Base-by-base conservation (phyloP, 2,888 invertebrate genomes). In the Oeneis ivallda region DNA sequence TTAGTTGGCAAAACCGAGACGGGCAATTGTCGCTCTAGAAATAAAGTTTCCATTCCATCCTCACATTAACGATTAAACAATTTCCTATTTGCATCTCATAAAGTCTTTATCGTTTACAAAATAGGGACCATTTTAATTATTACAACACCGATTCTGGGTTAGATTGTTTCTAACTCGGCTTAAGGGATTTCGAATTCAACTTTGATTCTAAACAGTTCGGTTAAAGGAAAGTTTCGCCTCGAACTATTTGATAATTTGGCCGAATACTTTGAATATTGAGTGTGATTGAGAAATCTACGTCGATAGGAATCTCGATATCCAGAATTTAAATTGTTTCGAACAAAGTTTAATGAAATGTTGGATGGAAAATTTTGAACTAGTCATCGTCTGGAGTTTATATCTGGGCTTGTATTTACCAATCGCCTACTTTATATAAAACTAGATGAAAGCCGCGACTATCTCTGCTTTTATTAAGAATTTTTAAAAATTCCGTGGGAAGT, bases 111-210 rank as follows among this genome's bases (percentile, higher is more conserved):
- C 34, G 13, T 3, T 2, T 15, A 15, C 11, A 47, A 34, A 34
- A 43, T 37, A 64, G 59, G 45, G 45, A 7, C 41, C 13, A 15
- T 52, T 61, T 50, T 41, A 15, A 39, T 52, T 26, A 19, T 41
- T 37, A 10, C 8, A 26, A 41, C 19, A 10, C 13, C 39, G n/a
- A 39, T 52, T 50, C 32, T 9, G 17, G 26, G n/a, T 53, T 69
- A 65, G 62, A 66, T 67, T 64, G 81, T 83, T 81, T 76, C 80
- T 81, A 85, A 86, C 83, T 82, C 80, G 79, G 87, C 87, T 90
- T 89, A 88, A 82, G 81, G 88, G 88, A 89, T 90, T 88, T 85
- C 75, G 78, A 80, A 85, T 87, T 86, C 82, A 82, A 84, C 86
- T 89, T 86, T 84, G 85, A 86, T 85, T 81, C 82, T 85, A 82